Conservation (phyloP, 2,797 vertebrate species). For the Amphiprion clarkii region DNA sequence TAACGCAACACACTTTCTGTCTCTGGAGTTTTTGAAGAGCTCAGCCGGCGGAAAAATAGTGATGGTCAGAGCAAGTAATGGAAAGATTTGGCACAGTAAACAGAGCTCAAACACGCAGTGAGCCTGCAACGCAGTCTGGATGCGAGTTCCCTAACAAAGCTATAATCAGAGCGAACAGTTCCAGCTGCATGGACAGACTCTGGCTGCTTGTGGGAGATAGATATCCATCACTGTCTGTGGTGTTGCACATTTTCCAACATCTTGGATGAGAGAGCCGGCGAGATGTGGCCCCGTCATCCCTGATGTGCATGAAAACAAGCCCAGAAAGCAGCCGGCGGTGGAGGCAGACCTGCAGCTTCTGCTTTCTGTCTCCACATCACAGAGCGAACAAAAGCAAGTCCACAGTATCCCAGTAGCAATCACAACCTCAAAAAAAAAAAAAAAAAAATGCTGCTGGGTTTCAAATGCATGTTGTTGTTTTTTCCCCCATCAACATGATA, state of each 20-base stretch:
- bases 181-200: background rate
- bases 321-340: background rate
- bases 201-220: background rate
- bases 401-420: background rate
- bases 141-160: slow-evolving; percentile 1
- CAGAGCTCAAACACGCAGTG: background rate
- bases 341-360: background rate
- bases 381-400: background rate
- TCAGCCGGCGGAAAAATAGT: slow-evolving; percentile 9
- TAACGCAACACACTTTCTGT: slow-evolving; percentile 18
- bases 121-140: background rate
- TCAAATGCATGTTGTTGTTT: background rate
- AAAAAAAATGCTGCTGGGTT: too few relatives aligned
- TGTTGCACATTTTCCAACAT: background rate
- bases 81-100: slow-evolving; percentile 18
- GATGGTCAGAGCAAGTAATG: slow-evolving; percentile 9
- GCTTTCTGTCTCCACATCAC: background rate
- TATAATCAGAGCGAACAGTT: background rate
- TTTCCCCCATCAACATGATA: too few relatives aligned
- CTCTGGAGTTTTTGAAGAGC: slow-evolving; percentile 3
- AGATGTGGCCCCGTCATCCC: background rate
- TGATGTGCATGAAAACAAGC: background rate
- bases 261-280: background rate
- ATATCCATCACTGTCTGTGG: background rate
- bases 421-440: too few relatives aligned